A percentile compares a stretch with the other conserved stretches of the same genome.
These are phyloP conservation scores for Colletes gigas DNA, from an alignment of 1,140 invertebrate species.

Conservation along the genomic window DNA sequence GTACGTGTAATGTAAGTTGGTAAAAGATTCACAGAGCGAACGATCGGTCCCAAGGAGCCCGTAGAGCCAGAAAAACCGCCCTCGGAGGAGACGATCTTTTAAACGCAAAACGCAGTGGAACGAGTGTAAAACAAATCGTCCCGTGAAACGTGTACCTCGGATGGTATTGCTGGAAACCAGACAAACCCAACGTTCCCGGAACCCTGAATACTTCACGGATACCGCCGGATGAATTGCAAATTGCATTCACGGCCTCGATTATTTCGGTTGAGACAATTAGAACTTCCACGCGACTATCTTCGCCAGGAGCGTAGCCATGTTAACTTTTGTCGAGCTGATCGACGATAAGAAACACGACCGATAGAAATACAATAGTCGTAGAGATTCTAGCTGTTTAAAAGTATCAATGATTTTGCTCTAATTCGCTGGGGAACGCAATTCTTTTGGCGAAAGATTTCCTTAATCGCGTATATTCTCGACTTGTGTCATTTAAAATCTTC, in stretches of 20 bases:
- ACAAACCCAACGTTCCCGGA: conserved; percentile 3
- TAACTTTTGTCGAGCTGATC: no score
- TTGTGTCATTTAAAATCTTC: no score
- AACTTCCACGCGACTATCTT: background rate
- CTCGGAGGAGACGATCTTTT: conserved; percentile 57
- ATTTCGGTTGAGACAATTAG: no score
- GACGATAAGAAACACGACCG: no score
- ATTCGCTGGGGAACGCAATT: no score
- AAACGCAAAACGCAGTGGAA: conserved; percentile 46
- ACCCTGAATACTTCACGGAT: conserved; percentile 11
- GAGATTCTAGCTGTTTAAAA: no score
- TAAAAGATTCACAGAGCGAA: conserved; percentile 52
- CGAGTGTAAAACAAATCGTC: conserved; percentile 29
- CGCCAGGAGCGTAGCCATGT: no score
- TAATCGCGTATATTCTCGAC: no score
- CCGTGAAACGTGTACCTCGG: conserved; percentile 9
- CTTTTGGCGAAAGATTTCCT: no score
- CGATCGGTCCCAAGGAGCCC: conserved; percentile 56
- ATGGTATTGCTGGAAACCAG: conserved; percentile 15
- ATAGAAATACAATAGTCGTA: no score
- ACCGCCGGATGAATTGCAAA: conserved; percentile 9
- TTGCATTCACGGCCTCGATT: background rate
- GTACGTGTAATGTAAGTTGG: conserved; percentile 41
- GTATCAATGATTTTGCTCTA: no score
- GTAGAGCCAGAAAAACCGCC: conserved; percentile 47